phyloP scores from a whole-genome alignment of 1,140 invertebrate genomes.

The Drosophila rufa region DNA sequence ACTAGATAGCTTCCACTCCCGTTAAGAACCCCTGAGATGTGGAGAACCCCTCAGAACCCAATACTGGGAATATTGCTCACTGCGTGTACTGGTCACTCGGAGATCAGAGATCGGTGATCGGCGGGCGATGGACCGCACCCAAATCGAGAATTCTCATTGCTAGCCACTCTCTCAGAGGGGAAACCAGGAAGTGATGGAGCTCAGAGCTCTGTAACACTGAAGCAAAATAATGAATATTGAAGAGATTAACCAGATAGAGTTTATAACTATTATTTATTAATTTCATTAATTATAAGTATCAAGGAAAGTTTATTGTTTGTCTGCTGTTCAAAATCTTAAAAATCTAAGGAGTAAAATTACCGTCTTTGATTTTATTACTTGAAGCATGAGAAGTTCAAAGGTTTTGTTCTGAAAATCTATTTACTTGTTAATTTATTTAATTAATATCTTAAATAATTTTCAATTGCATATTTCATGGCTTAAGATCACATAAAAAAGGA shows the following conservation, averaged over 20 bases:
- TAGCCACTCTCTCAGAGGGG: constrained; percentile 17
- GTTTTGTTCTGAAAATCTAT: too few relatives aligned
- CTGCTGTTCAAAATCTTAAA: too few relatives aligned
- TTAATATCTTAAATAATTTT: too few relatives aligned
- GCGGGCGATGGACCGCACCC: constrained; percentile 35
- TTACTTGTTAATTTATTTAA: too few relatives aligned
- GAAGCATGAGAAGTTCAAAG: too few relatives aligned
- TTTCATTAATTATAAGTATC: too few relatives aligned
- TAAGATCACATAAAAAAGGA: too few relatives aligned
- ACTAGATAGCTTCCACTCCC: constrained; percentile 28
- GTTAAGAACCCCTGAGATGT: constrained; percentile 2
- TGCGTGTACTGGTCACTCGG: constrained; percentile 5
- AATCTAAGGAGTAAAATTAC: too few relatives aligned
- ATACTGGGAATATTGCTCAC: neutral
- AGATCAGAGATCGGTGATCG: constrained; percentile 13
- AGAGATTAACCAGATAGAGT: neutral
- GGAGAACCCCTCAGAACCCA: constrained; percentile 8
- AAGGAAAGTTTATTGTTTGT: too few relatives aligned
- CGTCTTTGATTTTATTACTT: too few relatives aligned
- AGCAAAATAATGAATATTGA: neutral
- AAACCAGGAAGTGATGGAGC: constrained; percentile 59
- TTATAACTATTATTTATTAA: neutral
- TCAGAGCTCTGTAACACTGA: neutral
- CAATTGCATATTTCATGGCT: too few relatives aligned
- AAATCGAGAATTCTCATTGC: constrained; percentile 56